These are phyloP conservation scores for Coranthus polyacanthus DNA, from an alignment of 2,797 vertebrate genomes.

Conservation along the genomic window DNA sequence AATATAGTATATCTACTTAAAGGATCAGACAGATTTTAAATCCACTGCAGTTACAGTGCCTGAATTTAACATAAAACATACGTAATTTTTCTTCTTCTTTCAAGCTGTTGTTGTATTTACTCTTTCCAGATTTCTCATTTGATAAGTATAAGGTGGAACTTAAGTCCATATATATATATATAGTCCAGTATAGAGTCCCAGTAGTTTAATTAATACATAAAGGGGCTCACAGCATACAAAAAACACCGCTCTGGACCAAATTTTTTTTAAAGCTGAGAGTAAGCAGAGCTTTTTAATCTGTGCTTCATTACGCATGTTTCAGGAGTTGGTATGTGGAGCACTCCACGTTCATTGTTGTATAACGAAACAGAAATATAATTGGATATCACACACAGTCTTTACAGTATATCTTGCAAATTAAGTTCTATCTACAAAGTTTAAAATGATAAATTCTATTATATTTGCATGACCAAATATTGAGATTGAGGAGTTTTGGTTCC, in stretches of 20 bases:
- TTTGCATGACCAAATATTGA: too few relatives aligned
- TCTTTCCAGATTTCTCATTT: background rate
- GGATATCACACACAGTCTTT: slow-evolving; percentile 1
- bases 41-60: background rate
- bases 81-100: background rate
- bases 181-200: background rate
- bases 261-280: background rate
- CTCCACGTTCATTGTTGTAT: too few relatives aligned
- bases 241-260: too few relatives aligned
- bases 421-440: too few relatives aligned
- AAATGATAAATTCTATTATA: too few relatives aligned
- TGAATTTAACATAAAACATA: background rate
- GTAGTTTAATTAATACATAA: background rate
- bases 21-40: too few relatives aligned
- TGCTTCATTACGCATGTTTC: background rate
- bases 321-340: slow-evolving; percentile 9
- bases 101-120: background rate
- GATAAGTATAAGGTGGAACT: background rate
- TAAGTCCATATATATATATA: too few relatives aligned
- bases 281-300: background rate
- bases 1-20: too few relatives aligned
- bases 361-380: slow-evolving; percentile 9
- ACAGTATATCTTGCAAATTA: too few relatives aligned
- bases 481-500: too few relatives aligned
- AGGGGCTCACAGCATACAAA: background rate